Percentiles rank a stretch among this genome's conserved stretches.
These are phyloP conservation scores for Cygnus atratus DNA, from an alignment of 2,113 vertebrate genomes.

Conservation along the genomic window DNA sequence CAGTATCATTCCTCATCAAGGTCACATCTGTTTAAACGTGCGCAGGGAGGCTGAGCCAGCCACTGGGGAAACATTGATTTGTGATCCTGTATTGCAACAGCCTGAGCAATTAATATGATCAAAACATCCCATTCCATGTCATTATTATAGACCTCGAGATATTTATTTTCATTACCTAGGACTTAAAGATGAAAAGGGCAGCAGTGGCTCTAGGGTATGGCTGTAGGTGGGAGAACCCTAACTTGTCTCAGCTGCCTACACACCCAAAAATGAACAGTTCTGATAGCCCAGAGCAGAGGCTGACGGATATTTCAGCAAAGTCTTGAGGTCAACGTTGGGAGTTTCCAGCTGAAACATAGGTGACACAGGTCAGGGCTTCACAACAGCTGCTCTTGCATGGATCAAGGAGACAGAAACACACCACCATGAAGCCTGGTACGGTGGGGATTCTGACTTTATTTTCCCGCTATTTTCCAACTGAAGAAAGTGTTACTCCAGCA, in stretches of 20 bases:
- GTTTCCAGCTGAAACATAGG: neutral
- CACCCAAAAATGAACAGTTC: neutral
- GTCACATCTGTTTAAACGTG: constrained; percentile 34
- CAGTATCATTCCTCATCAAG: neutral
- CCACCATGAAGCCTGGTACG: neutral
- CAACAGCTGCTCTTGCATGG: neutral
- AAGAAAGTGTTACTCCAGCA: neutral
- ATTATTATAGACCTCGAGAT: neutral
- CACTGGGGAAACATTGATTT: constrained; percentile 21
- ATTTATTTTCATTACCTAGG: constrained; percentile 23
- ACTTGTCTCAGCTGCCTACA: neutral
- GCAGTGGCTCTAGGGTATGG: neutral
- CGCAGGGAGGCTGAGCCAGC: neutral
- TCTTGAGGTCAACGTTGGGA: neutral
- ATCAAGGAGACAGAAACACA: neutral
- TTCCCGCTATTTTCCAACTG: neutral
- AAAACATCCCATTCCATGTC: neutral
- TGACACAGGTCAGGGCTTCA: neutral
- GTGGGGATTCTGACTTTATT: neutral
- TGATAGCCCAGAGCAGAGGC: neutral
- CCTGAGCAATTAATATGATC: constrained; percentile 37
- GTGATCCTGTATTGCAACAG: constrained; percentile 9
- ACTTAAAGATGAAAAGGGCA: neutral
- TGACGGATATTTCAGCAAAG: neutral
- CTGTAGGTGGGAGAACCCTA: neutral